Evolutionary conservation across 2,888 invertebrate genomes (phyloP).

Genomic region (Dicranocentrus wangi): DNA sequence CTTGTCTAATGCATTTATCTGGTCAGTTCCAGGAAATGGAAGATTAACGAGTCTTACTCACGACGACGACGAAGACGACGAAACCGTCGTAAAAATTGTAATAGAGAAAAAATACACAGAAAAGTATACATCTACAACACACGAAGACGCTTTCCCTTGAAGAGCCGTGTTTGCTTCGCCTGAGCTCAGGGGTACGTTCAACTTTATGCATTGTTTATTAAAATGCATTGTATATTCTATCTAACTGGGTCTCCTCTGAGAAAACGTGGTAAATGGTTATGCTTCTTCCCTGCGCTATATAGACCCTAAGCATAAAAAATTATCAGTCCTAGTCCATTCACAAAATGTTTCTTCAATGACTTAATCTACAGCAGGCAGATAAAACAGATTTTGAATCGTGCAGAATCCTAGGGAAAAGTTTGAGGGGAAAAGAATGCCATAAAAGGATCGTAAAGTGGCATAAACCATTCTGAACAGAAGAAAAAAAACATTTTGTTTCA

Average conservation of each 20-base stretch:
- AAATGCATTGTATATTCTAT: background rate
- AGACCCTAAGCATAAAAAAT: too few relatives aligned
- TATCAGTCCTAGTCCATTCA: background rate
- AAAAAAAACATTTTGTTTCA: too few relatives aligned
- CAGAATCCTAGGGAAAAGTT: background rate
- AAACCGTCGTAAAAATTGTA: conserved; percentile 45
- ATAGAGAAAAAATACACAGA: conserved; percentile 21
- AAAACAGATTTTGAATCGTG: conserved; percentile 7
- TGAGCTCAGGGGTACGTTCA: conserved; percentile 56
- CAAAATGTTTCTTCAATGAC: conserved; percentile 16
- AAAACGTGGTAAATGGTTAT: too few relatives aligned
- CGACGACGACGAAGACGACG: conserved; percentile 38
- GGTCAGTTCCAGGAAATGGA: conserved; percentile 65
- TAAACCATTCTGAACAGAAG: too few relatives aligned
- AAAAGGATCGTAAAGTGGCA: too few relatives aligned
- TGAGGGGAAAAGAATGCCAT: too few relatives aligned
- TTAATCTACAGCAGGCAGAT: conserved; percentile 12
- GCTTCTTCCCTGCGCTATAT: too few relatives aligned
- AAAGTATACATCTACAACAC: too few relatives aligned
- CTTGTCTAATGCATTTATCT: conserved; percentile 39
- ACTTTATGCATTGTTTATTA: conserved; percentile 29
- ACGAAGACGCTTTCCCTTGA: conserved; percentile 22
- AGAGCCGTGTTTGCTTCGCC: conserved; percentile 40
- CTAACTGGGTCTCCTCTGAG: background rate
- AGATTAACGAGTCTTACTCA: conserved; percentile 67